Evolutionary conservation across 2,113 vertebrate species (phyloP), one percentile per base, ranked within the genome.

Genomic region (Cyrtonyx montezumae): DNA sequence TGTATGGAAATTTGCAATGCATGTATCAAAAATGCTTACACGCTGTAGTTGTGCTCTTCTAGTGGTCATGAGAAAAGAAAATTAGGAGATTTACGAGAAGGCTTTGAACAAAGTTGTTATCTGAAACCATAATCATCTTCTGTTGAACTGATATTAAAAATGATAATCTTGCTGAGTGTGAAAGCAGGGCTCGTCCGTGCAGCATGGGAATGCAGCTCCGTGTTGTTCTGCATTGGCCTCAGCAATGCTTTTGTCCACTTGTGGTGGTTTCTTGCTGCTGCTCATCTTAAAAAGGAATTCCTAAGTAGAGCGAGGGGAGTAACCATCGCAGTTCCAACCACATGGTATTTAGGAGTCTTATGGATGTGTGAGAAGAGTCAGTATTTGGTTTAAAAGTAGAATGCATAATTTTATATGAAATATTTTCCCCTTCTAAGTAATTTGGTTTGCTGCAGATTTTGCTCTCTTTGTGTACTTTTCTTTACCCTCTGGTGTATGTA

Each of bases 141-240:
- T 62, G n/a, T 23, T 71, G 34, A 62, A 17, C 40, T 42, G 67
- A 23, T 51, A 34, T 2, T 71, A 23, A 25, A 32, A 63, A 32
- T 6, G 3, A 8, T 8, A 1, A 15, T 79, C 15, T 18, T 82
- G 20, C 28, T 48, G 70, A 58, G 34, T 19, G 45, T 19, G 63
- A 17, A 30, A 18, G 17, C 9, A 48, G 56, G 28, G 32, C 20
- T 67, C 22, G 14, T 32, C 30, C 18, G 42, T 78, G 36, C 1
- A 0, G 3, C 17, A 8, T 2, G 3, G 10, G 11, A 36, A 3
- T 13, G 22, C 2, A 4, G 32, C 17, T 32, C 15, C 0, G 2
- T 1, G 2, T 8, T 30, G 0, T 15, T 7, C 45, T 2, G 1
- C 14, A 1, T 48, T 32, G 37, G 2, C 30, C 22, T 62, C n/a